A percentile compares a stretch with the other conserved stretches of the same genome.
Conservation (phyloP, 2,888 invertebrate species). For the Therioaphis trifolii region DNA sequence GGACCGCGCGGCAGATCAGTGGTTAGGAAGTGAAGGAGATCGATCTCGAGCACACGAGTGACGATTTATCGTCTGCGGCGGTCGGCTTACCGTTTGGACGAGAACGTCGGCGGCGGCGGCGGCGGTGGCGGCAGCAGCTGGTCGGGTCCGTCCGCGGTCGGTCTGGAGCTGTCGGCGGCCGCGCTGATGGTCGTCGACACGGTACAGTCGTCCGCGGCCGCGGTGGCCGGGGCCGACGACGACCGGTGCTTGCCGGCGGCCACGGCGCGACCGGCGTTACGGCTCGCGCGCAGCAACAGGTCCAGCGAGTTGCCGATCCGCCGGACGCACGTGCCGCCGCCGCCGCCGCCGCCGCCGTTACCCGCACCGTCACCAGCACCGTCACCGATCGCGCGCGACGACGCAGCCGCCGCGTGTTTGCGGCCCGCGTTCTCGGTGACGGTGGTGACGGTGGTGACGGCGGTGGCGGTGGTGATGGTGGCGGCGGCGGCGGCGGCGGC, state of each 20-base stretch:
- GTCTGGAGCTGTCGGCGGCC: slow-evolving; percentile 18
- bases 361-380: not conserved
- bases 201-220: not conserved
- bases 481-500: not conserved
- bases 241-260: slow-evolving; percentile 18
- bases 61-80: too few species aligned
- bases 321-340: slow-evolving; percentile 50
- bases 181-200: slow-evolving; percentile 3
- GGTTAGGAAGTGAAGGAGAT: too few species aligned
- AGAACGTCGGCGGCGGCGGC: not conserved
- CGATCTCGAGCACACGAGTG: too few species aligned
- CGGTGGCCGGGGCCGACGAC: not conserved
- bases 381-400: slow-evolving; percentile 31
- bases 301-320: slow-evolving; percentile 64
- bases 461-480: too few species aligned
- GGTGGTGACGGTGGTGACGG: not conserved
- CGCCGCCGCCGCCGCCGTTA: not conserved
- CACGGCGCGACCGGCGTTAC: slow-evolving; percentile 58
- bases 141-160: not conserved
- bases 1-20: too few species aligned
- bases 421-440: not conserved
- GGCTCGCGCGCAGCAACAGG: slow-evolving; percentile 62
- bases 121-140: not conserved
- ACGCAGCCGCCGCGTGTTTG: not conserved
- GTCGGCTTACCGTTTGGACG: slow-evolving; percentile 25